A percentile compares a stretch with the other conserved stretches of the same genome.
These are phyloP conservation scores for Coenobita brevimanus DNA, from an alignment of 1,140 invertebrate genomes.

Conservation along the genomic window DNA sequence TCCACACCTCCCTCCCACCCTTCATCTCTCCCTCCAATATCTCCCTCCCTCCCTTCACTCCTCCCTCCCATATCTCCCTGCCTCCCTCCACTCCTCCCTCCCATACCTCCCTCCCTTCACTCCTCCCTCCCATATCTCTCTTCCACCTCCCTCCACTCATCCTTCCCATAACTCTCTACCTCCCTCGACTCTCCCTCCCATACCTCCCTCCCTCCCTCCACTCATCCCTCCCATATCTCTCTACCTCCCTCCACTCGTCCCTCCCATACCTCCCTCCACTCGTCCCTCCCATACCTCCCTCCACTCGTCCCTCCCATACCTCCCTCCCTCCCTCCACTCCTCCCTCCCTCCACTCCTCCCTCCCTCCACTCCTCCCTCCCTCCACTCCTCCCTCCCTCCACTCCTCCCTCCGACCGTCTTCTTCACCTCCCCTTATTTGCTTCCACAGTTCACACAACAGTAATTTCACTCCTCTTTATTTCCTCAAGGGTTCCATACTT, in stretches of 20 bases:
- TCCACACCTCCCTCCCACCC: background rate
- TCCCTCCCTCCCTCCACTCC: background rate
- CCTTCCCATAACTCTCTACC: too few species aligned
- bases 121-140: background rate
- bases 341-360: background rate
- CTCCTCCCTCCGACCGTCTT: background rate
- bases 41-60: background rate
- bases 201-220: too few species aligned
- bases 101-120: background rate
- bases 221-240: too few species aligned
- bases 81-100: background rate
- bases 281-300: too few species aligned
- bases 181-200: background rate
- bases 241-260: too few species aligned
- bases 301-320: background rate
- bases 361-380: background rate
- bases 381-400: background rate
- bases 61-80: background rate
- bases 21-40: background rate
- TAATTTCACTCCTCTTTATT: too few species aligned
- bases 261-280: too few species aligned
- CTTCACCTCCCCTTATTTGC: background rate
- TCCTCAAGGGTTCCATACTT: too few species aligned
- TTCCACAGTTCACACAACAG: too few species aligned
- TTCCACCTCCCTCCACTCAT: background rate